phyloP scores from a whole-genome alignment of 2,113 vertebrate species.

The Nothocercus nigrocapillus region DNA sequence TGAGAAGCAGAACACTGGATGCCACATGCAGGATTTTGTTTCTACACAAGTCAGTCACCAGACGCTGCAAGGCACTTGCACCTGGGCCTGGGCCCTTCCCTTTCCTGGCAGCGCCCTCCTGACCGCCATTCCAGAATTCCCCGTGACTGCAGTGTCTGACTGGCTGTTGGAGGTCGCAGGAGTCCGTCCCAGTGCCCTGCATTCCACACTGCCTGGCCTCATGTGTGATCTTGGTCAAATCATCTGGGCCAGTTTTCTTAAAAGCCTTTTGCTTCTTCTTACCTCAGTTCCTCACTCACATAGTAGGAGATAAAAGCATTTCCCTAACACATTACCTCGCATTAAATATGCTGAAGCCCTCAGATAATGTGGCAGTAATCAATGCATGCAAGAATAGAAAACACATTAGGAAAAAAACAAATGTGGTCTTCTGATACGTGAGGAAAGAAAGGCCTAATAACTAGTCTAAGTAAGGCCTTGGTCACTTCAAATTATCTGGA shows the following conservation, averaged over 20 bases:
- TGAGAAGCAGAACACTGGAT: not conserved
- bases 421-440: not conserved
- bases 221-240: not conserved
- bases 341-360: not conserved
- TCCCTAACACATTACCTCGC: not conserved
- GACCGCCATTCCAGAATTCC: not conserved
- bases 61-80: not conserved
- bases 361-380: not conserved
- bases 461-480: not conserved
- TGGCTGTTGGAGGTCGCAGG: not conserved
- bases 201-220: not conserved
- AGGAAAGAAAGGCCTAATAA: not conserved
- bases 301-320: constrained; percentile 5
- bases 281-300: constrained; percentile 12
- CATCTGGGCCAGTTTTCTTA: not conserved
- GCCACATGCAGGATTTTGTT: not conserved
- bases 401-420: not conserved
- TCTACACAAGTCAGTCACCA: not conserved
- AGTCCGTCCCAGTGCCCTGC: not conserved
- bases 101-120: not conserved
- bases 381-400: not conserved
- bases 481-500: not conserved
- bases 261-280: not conserved
- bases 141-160: not conserved
- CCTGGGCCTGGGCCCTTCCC: not conserved